Percentiles rank a stretch among this genome's conserved stretches.
phyloP scores from a whole-genome alignment of 64 coral and sea anemone species.

The Acropora tenuis region DNA sequence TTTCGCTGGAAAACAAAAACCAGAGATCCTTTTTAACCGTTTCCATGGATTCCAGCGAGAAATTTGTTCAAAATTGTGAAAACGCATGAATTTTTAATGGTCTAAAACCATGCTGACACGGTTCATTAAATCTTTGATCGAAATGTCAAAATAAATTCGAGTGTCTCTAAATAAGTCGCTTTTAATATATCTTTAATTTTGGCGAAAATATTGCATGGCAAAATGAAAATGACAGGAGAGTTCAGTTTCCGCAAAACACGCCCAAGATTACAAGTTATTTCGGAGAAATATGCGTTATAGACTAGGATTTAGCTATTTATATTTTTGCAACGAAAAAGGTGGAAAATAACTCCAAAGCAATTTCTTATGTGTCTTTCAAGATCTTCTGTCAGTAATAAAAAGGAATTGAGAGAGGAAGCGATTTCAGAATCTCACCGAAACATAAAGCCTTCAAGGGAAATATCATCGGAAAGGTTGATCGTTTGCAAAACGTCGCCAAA shows the following conservation, averaged over 20 bases:
- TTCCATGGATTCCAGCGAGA: no score
- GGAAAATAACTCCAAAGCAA: background rate
- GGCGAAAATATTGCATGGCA: background rate
- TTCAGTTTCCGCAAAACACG: background rate
- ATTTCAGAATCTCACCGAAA: background rate
- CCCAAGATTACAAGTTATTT: background rate
- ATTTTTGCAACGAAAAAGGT: background rate
- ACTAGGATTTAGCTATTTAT: no score
- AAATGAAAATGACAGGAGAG: background rate
- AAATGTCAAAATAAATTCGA: background rate
- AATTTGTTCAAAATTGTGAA: no score
- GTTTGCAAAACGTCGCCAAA: conserved; percentile 18
- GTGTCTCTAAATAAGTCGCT: background rate
- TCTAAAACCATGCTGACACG: no score
- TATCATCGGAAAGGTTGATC: background rate
- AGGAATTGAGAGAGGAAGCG: background rate
- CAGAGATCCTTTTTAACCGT: no score
- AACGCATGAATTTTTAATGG: no score
- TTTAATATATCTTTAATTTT: conserved; percentile 13
- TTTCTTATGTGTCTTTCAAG: no score
- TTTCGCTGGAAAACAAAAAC: no score
- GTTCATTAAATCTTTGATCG: background rate
- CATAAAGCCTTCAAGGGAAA: background rate
- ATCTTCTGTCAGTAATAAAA: background rate
- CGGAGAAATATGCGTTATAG: no score